Evolutionary conservation across 2,797 vertebrate species (phyloP).

Genomic region (Craterocephalus amniculus): DNA sequence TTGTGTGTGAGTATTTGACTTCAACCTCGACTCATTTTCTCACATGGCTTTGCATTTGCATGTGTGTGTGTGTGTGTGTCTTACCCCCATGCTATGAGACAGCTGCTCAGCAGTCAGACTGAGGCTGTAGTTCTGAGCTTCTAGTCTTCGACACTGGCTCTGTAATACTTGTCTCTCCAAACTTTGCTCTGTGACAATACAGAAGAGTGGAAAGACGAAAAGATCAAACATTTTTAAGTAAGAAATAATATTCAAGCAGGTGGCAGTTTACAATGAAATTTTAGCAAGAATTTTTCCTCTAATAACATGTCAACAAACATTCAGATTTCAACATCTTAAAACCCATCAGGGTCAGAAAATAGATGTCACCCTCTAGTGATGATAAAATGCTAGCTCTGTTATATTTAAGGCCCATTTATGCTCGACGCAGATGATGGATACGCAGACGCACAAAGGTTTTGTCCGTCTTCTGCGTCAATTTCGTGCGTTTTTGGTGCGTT

Average conservation of each 20-base stretch:
- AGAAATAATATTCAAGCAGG: neutral
- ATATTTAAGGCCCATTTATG: too few relatives aligned
- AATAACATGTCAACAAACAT: neutral
- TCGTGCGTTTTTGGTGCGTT: too few relatives aligned
- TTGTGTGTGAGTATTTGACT: neutral
- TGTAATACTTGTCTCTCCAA: constrained; percentile 95
- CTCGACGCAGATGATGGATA: too few relatives aligned
- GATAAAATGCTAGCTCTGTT: neutral
- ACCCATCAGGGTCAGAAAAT: neutral
- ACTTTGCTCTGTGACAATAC: constrained; percentile 87
- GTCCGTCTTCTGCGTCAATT: too few relatives aligned
- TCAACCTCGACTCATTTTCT: neutral
- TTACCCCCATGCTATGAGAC: constrained; percentile 96
- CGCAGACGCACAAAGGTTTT: too few relatives aligned
- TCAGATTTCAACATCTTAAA: neutral
- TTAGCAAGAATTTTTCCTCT: neutral
- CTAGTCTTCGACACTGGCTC: constrained; percentile 93
- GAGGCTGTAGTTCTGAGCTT: constrained; percentile 97
- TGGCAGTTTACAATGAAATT: neutral
- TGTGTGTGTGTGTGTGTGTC: constrained; percentile 48
- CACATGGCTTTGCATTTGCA: neutral
- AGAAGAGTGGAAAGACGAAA: neutral
- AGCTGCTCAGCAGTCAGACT: constrained; percentile 95
- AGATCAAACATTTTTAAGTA: neutral
- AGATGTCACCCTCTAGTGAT: neutral